phyloP scores from a whole-genome alignment of 2,888 invertebrate genomes.

The Timema podura region DNA sequence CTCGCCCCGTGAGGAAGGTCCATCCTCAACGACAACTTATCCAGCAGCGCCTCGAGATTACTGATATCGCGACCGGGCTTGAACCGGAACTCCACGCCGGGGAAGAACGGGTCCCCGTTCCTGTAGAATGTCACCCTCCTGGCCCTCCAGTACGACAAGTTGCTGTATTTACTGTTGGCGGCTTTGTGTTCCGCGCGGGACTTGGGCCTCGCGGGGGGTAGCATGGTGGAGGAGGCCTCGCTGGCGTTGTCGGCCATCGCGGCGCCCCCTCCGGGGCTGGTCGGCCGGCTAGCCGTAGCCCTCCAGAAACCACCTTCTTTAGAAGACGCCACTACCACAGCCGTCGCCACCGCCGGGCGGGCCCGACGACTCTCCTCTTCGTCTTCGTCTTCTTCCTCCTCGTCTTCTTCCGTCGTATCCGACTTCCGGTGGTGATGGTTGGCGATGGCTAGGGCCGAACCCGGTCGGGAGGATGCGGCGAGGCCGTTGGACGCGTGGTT shows the following conservation, averaged over 20 bases:
- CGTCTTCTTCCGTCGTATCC: slow-evolving; percentile 11
- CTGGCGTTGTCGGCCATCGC: slow-evolving; percentile 52
- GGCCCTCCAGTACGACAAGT: slow-evolving; percentile 83
- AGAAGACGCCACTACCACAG: slow-evolving; percentile 23
- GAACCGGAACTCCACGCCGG: slow-evolving; percentile 82
- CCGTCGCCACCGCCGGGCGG: slow-evolving; percentile 34
- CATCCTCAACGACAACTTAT: slow-evolving; percentile 81
- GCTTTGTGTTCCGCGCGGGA: slow-evolving; percentile 52
- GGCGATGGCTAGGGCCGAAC: slow-evolving; percentile 2
- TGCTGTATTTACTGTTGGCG: slow-evolving; percentile 58
- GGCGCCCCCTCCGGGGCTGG: slow-evolving; percentile 45
- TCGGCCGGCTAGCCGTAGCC: slow-evolving; percentile 49
- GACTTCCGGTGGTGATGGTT: not conserved
- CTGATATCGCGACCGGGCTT: slow-evolving; percentile 85
- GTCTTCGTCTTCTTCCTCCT: slow-evolving; percentile 21
- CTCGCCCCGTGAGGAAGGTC: slow-evolving; percentile 84
- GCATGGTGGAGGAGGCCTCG: slow-evolving; percentile 57
- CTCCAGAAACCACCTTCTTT: slow-evolving; percentile 42
- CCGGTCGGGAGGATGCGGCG: not conserved
- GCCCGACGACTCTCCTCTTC: slow-evolving; percentile 17
- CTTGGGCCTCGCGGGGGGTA: slow-evolving; percentile 50
- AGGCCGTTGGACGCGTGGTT: slow-evolving; percentile 8
- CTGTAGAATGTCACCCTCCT: slow-evolving; percentile 83
- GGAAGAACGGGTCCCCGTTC: slow-evolving; percentile 90
- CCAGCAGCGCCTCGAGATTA: slow-evolving; percentile 78